A percentile compares a stretch with the other conserved stretches of the same genome.
These are phyloP conservation scores for Muscicapa striata DNA, from an alignment of 2,797 vertebrate species.

Conservation along the genomic window DNA sequence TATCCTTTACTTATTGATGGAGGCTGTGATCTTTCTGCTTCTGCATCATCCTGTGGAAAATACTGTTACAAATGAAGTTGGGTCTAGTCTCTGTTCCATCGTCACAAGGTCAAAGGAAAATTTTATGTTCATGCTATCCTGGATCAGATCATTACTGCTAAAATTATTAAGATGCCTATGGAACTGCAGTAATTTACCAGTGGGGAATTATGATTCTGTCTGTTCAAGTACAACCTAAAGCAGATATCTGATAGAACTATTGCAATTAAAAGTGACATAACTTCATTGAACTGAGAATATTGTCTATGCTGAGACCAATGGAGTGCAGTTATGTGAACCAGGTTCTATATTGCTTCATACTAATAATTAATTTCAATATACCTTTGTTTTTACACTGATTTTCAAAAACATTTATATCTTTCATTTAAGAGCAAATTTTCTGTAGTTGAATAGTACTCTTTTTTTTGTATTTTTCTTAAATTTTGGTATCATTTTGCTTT, in stretches of 20 bases:
- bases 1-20: not conserved
- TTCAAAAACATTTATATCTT: not conserved
- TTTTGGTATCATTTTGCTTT: not conserved
- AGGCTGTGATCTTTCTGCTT: not conserved
- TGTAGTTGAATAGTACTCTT: not conserved
- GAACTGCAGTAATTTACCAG: not conserved
- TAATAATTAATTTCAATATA: not conserved
- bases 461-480: not conserved
- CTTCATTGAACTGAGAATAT: not conserved
- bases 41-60: not conserved
- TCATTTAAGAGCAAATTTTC: not conserved
- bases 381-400: not conserved
- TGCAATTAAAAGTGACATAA: conserved; percentile 10
- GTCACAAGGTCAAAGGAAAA: not conserved
- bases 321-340: not conserved
- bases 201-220: not conserved
- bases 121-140: not conserved
- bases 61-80: not conserved
- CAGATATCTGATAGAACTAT: not conserved
- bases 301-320: not conserved
- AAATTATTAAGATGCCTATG: not conserved
- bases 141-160: not conserved
- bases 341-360: not conserved
- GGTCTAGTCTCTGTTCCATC: not conserved
- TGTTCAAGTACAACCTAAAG: not conserved